Conservation (phyloP, 2,797 vertebrate species). For the Myioborus miniatus region DNA sequence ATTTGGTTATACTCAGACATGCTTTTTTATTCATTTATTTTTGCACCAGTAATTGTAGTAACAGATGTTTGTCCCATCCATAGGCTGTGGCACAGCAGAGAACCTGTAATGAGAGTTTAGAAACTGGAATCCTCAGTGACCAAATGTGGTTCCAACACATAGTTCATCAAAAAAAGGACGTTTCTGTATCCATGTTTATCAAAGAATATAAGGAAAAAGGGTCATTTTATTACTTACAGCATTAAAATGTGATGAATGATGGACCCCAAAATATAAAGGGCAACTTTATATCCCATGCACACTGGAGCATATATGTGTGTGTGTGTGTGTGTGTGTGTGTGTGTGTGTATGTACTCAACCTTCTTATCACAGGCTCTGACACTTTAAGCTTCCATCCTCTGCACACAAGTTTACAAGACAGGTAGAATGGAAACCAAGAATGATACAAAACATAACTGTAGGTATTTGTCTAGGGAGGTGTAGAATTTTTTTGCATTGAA, state of each 20-base stretch:
- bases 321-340: background rate
- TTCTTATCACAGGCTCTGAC: background rate
- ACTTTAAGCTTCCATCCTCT: background rate
- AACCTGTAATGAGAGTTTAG: background rate
- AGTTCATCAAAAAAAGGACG: background rate
- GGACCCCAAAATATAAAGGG: background rate
- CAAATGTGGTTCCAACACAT: background rate
- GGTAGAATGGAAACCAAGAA: background rate
- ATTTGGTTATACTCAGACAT: background rate
- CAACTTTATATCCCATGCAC: background rate
- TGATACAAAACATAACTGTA: background rate
- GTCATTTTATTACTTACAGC: background rate
- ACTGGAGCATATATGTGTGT: too few species aligned
- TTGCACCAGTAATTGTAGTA: background rate
- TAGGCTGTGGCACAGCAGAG: background rate
- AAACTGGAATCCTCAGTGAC: background rate
- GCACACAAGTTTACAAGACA: background rate
- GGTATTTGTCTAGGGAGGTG: background rate
- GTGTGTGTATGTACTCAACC: background rate
- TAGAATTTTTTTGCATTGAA: background rate
- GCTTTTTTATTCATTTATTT: background rate
- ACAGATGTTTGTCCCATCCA: background rate
- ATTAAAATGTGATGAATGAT: accelerated
- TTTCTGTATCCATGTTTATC: background rate
- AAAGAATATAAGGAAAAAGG: background rate